Evolutionary conservation across 1,140 invertebrate species (phyloP), one percentile per base, ranked within the genome.

Genomic region (Drosophila lowei): DNA sequence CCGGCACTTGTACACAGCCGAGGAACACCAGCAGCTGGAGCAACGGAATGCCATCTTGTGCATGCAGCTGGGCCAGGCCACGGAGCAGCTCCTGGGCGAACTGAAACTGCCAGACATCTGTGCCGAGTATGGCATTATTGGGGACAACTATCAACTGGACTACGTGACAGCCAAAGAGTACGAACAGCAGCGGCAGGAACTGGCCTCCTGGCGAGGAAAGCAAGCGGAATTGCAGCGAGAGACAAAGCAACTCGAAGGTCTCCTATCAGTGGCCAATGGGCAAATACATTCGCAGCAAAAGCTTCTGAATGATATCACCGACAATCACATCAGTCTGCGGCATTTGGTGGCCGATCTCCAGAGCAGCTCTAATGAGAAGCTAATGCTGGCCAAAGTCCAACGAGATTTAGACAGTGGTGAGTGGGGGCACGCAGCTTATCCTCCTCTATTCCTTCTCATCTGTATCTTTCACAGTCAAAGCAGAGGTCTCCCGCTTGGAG

Each of bases 261-360:
- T 89, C 3, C 55, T 92, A 0, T 83, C 92, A 44, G 91, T 93
- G 13, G 84, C 92, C 38, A 83, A 91, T 34, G 89, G 91, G 5
- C 92, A 84, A 72, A 90, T 91, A 6, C 74, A 77, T 49, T 90
- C 90, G 0, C 90, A 91, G 50, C 90, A 91, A 47, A 79, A 61
- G 52, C 38, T 91, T 18, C 70, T 91, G 16, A 90, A 90, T 49
- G 86, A 91, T 38, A 79, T 91, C 28, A 91, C 90, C 0, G 90
- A 91, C 50, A 91, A 91, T 30, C 90, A 91, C 42, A 90, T 91
- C 15, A 83, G 66, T n/a, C 41, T 91, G 43, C 72, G 90, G 8
- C 91, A 91, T 62, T 43, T 91, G 50, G 88, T 91, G 25, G 90
- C 91, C 1, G 91, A 91, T 80, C 56, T 91, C 2, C 91, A 91